Base-by-base conservation (phyloP, 2,113 vertebrate species). In the Percopsis transmontana region DNA sequence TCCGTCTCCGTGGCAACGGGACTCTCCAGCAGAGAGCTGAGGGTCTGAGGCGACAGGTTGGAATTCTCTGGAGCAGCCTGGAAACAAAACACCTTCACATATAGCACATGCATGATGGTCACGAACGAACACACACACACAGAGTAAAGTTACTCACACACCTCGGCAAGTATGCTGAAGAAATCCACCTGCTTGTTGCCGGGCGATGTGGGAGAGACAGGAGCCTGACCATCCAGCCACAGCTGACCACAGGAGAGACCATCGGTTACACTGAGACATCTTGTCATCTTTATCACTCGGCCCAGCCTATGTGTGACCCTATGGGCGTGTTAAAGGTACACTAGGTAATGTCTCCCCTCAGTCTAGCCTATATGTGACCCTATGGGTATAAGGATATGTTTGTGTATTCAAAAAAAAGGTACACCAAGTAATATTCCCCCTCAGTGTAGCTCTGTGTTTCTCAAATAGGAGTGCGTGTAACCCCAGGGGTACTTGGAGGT, bases 101-200 rank as follows among this genome's bases (percentile, higher is more conserved):
- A n/a, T 33, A 38, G 81, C 10, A 53, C 18, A 53, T 8, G 19
- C 9, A 7, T 27, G 7, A 16, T 3, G 13, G 18, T 11, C 12
- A 44, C 10, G 42, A 2, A 45, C 16, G 15, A 8, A 10, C 79
- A 27, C 85, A 83, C 2, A 72, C 1, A 58, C 23, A 8, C 19
- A 16, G 1, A 19, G n/a, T n/a, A n/a, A n/a, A n/a, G n/a, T n/a
- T 10, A 19, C 18, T 44, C 3, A n/a, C 52, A 2, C 82, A 94
- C 93, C 88, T 91, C 79, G 47, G 87, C 86, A 13, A 94, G 96
- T 15, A 95, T 87, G 47, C 92, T 92, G 87, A 99, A 99, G 77
- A 99, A 99, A 55, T 99, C 97, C 42, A 95, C 91, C 23, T 96
- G 95, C 81, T 96, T 97, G 20, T 87, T 92, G 0, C 86, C 88